These are phyloP conservation scores for Rhombomys opimus DNA, from an alignment of 2,113 vertebrate genomes.

Conservation along the genomic window DNA sequence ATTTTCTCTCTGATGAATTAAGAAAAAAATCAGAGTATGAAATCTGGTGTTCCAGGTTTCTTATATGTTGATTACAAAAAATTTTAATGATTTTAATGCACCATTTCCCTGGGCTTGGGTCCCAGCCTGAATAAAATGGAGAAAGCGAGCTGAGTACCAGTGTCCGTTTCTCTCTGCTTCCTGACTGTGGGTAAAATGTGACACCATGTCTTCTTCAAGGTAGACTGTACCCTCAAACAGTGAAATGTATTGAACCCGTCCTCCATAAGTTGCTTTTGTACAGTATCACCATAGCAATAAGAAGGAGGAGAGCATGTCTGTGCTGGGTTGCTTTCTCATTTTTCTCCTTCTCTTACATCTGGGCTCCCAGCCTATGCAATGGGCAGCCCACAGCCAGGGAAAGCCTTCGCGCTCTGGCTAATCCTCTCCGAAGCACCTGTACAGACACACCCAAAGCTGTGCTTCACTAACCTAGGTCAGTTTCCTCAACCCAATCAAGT, in stretches of 20 bases:
- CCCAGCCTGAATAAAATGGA: neutral
- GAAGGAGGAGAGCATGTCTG: too few relatives aligned
- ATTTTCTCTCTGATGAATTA: neutral
- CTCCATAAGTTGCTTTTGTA: neutral
- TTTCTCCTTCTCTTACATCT: neutral
- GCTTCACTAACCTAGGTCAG: neutral
- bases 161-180: neutral
- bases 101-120: neutral
- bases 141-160: too few relatives aligned
- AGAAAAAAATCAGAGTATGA: neutral
- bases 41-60: neutral
- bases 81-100: neutral
- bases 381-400: neutral
- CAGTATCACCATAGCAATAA: neutral
- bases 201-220: neutral
- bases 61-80: conserved; percentile 17
- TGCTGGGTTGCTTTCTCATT: neutral
- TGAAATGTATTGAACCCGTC: neutral
- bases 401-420: neutral
- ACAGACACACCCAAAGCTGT: neutral
- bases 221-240: neutral
- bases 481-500: neutral
- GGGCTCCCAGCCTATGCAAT: neutral
- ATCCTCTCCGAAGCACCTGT: neutral
- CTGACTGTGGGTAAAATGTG: neutral